Evolutionary conservation across 2,797 vertebrate species (phyloP).

Genomic region (Fratercula arctica): DNA sequence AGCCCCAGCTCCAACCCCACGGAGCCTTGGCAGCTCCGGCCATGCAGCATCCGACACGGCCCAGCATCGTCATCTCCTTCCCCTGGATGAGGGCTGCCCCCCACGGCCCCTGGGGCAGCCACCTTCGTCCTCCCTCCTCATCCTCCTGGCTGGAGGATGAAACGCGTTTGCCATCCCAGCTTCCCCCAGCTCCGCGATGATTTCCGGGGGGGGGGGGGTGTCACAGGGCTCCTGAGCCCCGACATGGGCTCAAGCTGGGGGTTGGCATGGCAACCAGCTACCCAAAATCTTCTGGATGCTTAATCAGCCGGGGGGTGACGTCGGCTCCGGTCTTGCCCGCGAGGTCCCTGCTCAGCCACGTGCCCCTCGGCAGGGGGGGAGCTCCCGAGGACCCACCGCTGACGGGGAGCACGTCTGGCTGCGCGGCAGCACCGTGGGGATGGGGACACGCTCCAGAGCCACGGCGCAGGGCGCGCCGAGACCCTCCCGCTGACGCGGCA

Average conservation of each 20-base stretch:
- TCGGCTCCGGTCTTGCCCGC: rapidly evolving
- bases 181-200: not conserved
- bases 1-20: too few relatives aligned
- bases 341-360: not conserved
- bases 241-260: not conserved
- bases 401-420: not conserved
- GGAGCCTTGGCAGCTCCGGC: not conserved
- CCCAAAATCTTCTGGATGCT: not conserved
- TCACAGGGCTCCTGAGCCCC: not conserved
- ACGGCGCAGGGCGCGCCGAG: rapidly evolving
- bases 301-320: not conserved
- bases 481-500: not conserved
- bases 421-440: rapidly evolving
- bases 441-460: rapidly evolving
- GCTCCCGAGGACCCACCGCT: not conserved
- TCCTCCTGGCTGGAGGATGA: not conserved
- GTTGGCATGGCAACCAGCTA: not conserved
- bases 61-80: not conserved
- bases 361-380: too few relatives aligned
- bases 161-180: not conserved
- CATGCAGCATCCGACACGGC: rapidly evolving
- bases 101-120: rapidly evolving
- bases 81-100: not conserved
- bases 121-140: not conserved
- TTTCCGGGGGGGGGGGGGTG: not conserved